Conservation (phyloP, 2,113 vertebrate species). For the Ploceus nigricollis region DNA sequence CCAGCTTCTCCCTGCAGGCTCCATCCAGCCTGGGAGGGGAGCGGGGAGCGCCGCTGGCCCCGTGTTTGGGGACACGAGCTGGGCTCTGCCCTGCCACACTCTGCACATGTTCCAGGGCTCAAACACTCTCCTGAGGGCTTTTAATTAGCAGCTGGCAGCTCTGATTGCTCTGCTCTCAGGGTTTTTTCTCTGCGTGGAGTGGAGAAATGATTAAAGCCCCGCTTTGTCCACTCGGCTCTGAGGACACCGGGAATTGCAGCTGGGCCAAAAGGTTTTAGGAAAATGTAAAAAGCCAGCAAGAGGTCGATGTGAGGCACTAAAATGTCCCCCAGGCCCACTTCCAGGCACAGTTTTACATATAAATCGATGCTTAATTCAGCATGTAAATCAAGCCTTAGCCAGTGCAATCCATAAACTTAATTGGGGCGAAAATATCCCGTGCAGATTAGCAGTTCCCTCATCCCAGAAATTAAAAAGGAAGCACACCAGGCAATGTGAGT, state of each 20-base stretch:
- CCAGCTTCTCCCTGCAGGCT: neutral
- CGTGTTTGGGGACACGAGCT: accelerated
- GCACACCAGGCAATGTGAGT: neutral
- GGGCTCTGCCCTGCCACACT: neutral
- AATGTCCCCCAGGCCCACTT: neutral
- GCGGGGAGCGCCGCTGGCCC: neutral
- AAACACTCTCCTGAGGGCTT: neutral
- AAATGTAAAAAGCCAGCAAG: slow-evolving; percentile 45
- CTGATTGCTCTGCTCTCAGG: neutral
- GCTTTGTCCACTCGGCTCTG: neutral
- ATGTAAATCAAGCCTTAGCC: neutral
- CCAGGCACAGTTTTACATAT: neutral
- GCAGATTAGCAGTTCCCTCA: neutral
- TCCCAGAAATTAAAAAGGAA: neutral
- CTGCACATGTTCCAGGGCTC: neutral
- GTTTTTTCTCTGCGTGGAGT: neutral
- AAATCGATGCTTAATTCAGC: slow-evolving; percentile 32
- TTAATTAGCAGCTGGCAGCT: slow-evolving; percentile 28
- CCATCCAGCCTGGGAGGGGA: neutral
- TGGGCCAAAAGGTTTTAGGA: slow-evolving; percentile 30
- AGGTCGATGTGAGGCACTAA: neutral
- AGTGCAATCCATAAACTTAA: slow-evolving; percentile 8
- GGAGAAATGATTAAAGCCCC: neutral
- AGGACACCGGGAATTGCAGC: neutral
- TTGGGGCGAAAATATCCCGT: neutral